Conservation (phyloP, 2,113 vertebrate species). For the Indri indri region DNA sequence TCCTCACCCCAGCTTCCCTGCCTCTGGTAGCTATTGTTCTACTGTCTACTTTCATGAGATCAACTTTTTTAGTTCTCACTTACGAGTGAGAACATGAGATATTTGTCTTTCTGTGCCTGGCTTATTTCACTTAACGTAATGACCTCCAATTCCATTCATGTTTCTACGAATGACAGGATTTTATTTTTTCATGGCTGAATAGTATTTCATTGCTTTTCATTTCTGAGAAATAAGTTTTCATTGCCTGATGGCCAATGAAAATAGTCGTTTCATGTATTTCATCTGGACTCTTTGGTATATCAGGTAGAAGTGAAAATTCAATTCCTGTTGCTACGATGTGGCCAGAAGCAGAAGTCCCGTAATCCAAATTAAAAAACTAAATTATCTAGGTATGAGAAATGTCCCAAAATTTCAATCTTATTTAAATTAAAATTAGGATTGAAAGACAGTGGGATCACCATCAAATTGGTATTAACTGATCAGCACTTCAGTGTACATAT, state of each 20-base stretch:
- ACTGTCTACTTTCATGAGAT: not conserved
- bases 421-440: slow-evolving; percentile 26
- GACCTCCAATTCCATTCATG: not conserved
- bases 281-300: not conserved
- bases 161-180: not conserved
- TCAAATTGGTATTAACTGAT: too few species aligned
- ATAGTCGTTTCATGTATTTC: not conserved
- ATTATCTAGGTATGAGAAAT: not conserved
- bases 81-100: not conserved
- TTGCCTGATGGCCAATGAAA: not conserved
- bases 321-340: not conserved
- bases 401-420: not conserved
- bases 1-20: not conserved
- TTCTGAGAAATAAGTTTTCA: slow-evolving; percentile 1
- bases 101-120: not conserved
- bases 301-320: not conserved
- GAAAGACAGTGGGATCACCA: not conserved
- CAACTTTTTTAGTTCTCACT: not conserved
- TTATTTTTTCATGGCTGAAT: not conserved
- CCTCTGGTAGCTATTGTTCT: not conserved
- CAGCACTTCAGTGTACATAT: too few species aligned
- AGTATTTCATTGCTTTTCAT: not conserved
- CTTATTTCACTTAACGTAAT: not conserved
- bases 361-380: not conserved
- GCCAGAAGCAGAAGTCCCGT: not conserved